These are phyloP conservation scores for Notarius lentiginosus DNA, from an alignment of 2,113 vertebrate genomes.

Conservation along the genomic window DNA sequence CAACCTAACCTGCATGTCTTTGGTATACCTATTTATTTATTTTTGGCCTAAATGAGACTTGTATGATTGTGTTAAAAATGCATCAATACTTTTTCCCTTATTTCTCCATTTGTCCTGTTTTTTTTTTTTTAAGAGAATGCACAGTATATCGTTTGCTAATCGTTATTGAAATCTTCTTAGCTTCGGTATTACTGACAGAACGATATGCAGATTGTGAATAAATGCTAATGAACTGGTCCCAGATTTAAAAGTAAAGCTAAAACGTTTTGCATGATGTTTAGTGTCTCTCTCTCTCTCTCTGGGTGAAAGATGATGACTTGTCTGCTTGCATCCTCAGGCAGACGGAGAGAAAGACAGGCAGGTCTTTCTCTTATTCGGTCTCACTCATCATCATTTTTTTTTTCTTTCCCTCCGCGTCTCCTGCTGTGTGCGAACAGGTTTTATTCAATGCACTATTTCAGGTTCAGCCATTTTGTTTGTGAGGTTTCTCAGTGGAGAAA, in stretches of 20 bases:
- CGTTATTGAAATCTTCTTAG: neutral
- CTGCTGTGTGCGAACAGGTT: neutral
- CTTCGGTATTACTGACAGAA: neutral
- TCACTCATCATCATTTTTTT: neutral
- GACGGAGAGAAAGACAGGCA: neutral
- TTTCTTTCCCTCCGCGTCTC: neutral
- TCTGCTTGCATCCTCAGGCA: neutral
- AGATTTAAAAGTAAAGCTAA: neutral
- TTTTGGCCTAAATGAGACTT: neutral
- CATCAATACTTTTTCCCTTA: too few species aligned
- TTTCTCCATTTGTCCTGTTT: neutral
- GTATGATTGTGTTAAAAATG: neutral
- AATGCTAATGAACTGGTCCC: neutral
- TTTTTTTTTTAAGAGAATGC: neutral
- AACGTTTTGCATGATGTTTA: neutral
- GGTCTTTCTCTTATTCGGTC: neutral
- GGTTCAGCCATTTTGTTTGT: conserved; percentile 7
- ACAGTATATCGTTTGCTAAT: neutral
- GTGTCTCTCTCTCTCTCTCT: too few species aligned
- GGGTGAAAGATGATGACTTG: neutral
- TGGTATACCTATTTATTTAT: too few species aligned
- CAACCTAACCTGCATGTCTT: too few species aligned
- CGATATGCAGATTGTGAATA: neutral
- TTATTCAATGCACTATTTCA: neutral
- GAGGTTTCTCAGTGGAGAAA: neutral